These are phyloP conservation scores for Ceratotherium simum DNA, from an alignment of 2,113 vertebrate species.

Conservation along the genomic window DNA sequence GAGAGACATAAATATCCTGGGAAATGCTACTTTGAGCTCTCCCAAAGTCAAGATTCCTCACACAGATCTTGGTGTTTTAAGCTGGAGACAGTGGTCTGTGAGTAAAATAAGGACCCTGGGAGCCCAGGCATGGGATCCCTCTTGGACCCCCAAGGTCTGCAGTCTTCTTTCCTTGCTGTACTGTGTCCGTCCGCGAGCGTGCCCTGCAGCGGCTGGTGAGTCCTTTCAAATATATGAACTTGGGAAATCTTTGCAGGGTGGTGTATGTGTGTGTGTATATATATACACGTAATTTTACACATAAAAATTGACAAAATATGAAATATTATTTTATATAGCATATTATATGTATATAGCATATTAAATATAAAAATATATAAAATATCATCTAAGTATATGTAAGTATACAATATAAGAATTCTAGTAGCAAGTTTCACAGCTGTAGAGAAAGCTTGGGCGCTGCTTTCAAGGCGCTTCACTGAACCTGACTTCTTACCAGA, in stretches of 20 bases:
- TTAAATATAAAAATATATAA: background rate
- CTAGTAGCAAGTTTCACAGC: background rate
- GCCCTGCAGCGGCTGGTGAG: background rate
- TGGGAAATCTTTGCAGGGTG: background rate
- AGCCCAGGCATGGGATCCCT: background rate
- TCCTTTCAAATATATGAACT: background rate
- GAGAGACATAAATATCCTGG: background rate
- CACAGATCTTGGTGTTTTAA: background rate
- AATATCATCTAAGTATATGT: background rate
- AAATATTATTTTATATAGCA: background rate
- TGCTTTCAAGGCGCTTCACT: background rate
- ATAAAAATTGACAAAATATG: background rate
- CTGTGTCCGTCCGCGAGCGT: background rate
- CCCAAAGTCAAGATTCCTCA: background rate
- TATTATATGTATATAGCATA: background rate
- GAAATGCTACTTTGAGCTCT: slow-evolving; percentile 1
- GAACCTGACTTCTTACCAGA: background rate
- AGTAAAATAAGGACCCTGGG: background rate
- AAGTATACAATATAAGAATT: background rate
- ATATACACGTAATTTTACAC: background rate
- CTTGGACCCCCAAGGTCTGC: background rate
- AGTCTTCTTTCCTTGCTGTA: background rate
- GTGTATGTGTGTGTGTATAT: background rate
- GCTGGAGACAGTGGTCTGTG: background rate
- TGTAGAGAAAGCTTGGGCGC: background rate